These are phyloP conservation scores for Pararge aegeria DNA, from an alignment of 1,140 invertebrate species.

Conservation along the genomic window DNA sequence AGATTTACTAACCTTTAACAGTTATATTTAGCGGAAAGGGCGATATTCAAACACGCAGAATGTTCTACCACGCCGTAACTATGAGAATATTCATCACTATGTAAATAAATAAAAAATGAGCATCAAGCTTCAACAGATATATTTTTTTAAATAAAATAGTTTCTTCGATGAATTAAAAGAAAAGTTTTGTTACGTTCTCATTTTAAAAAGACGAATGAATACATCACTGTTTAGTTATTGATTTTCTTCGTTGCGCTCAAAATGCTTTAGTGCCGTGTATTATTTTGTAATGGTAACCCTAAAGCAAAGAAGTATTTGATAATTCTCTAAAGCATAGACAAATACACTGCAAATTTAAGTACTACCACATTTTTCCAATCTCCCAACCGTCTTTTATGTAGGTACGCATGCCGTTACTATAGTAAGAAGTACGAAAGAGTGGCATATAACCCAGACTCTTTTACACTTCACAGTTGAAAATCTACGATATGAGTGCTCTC, in stretches of 20 bases:
- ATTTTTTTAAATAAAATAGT: conserved; percentile 74
- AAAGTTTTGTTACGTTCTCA: conserved; percentile 78
- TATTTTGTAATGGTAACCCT: conserved; percentile 21
- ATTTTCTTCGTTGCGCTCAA: conserved; percentile 63
- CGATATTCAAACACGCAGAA: conserved; percentile 66
- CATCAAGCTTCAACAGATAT: conserved; percentile 70
- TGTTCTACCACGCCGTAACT: conserved; percentile 77
- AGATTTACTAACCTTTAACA: conserved; percentile 70
- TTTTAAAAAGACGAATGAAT: conserved; percentile 76
- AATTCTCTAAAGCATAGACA: no score
- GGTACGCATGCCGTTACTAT: no score
- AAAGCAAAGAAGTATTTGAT: not conserved
- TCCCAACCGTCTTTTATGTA: no score
- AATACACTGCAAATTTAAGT: no score
- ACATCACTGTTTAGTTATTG: conserved; percentile 72
- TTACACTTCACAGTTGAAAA: no score
- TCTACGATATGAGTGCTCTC: no score
- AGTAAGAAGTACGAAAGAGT: no score
- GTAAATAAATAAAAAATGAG: conserved; percentile 80
- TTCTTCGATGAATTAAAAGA: conserved; percentile 70
- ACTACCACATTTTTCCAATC: no score
- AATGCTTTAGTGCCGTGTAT: conserved; percentile 11
- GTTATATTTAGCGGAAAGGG: conserved; percentile 65
- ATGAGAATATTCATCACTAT: conserved; percentile 77
- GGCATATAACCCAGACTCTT: no score